Conservation (phyloP, 1,140 invertebrate species). For the Euwallacea fornicatus region DNA sequence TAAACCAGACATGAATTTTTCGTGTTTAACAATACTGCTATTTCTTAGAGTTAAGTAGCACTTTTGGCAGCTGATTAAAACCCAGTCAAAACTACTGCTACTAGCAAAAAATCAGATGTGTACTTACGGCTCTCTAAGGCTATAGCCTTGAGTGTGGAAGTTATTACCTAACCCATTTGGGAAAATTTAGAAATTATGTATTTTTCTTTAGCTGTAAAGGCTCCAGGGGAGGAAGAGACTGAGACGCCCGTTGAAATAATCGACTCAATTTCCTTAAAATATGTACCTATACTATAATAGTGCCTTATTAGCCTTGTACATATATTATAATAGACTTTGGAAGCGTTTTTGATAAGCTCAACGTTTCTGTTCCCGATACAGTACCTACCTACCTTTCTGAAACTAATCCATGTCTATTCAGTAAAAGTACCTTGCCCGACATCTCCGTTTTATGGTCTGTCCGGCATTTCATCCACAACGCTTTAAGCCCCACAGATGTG, state of each 20-base stretch:
- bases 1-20: background rate
- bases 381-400: too few relatives aligned
- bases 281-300: background rate
- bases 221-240: constrained; percentile 9
- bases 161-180: background rate
- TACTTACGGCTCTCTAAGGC: background rate
- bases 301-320: constrained; percentile 5
- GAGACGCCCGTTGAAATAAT: constrained; percentile 5
- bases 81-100: background rate
- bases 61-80: background rate
- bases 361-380: too few relatives aligned
- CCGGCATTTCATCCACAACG: background rate
- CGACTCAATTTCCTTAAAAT: too few relatives aligned
- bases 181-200: background rate
- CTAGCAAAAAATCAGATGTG: background rate
- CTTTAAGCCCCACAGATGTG: constrained; percentile 17
- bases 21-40: background rate
- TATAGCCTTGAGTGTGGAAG: background rate
- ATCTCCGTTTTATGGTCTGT: background rate
- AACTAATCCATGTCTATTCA: too few relatives aligned
- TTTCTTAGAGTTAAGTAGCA: background rate
- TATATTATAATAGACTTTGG: background rate
- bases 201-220: background rate
- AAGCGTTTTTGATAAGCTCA: too few relatives aligned
- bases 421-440: too few relatives aligned